Base-by-base conservation (phyloP, 2,888 invertebrate species). In the Syrista parreyssii region DNA sequence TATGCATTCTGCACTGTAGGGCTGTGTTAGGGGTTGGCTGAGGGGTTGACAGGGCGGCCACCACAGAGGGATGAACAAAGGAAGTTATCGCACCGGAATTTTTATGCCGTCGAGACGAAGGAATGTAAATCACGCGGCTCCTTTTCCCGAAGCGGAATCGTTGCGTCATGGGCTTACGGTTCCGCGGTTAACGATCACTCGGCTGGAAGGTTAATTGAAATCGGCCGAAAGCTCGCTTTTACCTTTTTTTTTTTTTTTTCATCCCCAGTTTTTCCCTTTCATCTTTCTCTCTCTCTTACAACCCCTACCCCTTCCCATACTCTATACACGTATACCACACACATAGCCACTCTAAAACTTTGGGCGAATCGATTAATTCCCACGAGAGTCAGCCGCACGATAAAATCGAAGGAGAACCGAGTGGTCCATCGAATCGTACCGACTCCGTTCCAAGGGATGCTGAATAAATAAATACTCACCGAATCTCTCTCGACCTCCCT, bases 21-120 rank as follows among this genome's bases (percentile, higher is more conserved):
- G 55, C 55, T 55, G 23, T 9, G 23, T 55, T 55, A 9, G 55
- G 40, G 55, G 23, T 55, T 23, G 55, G 9, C 55, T 55, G 55
- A 55, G 55, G 55, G 55, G 55, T 23, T 55, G 55, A 55, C 55
- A 55, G 55, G 55, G 55, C 78, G 78, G 79, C 84, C 84, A 83
- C 86, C 82, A 79, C 81, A 82, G 86, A 86, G 90, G 88, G 86
- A 85, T 87, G 88, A 90, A 91, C 89, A 90, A 90, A 91, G 88
- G 88, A 89, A 91, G 90, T 90, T 90, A 90, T 90, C 87, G 88
- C 86, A 84, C 85, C 85, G 89, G 90, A 89, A 91, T 90, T 91
- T 91, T 91, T 90, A 90, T 89, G 88, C 87, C 88, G 85, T 83
- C 87, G 86, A 89, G 87, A 88, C 87, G 88, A 83, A 86, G 88